Evolutionary conservation across 2,888 invertebrate species (phyloP).

Genomic region (Leucozona laternaria): DNA sequence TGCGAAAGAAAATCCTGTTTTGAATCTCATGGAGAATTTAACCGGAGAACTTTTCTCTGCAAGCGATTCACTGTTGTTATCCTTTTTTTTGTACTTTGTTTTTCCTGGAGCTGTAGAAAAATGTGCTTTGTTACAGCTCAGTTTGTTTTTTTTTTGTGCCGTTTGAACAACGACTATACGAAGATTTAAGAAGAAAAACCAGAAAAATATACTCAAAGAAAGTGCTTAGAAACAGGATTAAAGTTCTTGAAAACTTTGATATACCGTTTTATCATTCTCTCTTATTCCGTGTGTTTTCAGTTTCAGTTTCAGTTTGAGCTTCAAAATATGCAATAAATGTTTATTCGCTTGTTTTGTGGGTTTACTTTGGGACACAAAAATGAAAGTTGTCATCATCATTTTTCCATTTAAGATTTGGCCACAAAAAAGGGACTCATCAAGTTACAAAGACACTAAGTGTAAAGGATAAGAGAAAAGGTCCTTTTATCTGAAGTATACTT

Average conservation of each 20-base stretch:
- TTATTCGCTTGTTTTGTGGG: conserved; percentile 59
- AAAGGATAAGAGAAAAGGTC: background rate
- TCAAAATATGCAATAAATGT: conserved; percentile 66
- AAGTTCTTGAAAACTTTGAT: conserved; percentile 57
- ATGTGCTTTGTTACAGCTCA: conserved; percentile 65
- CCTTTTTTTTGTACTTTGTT: conserved; percentile 18
- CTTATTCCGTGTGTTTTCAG: conserved; percentile 43
- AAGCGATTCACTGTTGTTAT: conserved; percentile 54
- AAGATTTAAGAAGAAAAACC: conserved; percentile 46
- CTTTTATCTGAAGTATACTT: conserved; percentile 31
- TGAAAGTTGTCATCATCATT: conserved; percentile 56
- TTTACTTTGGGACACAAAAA: conserved; percentile 14
- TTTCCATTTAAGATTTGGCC: conserved; percentile 24
- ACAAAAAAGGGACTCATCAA: conserved; percentile 41
- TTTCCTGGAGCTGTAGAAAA: conserved; percentile 31
- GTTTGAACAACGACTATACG: background rate
- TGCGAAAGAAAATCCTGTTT: conserved; percentile 73
- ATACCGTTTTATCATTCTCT: conserved; percentile 44
- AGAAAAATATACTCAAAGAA: conserved; percentile 45
- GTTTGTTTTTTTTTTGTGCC: background rate
- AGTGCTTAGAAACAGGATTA: conserved; percentile 64
- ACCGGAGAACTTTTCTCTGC: conserved; percentile 63
- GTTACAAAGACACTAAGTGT: conserved; percentile 38
- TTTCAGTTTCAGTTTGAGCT: conserved; percentile 48
- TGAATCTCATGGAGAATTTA: conserved; percentile 74